Percentiles rank a stretch among this genome's conserved stretches.
Conservation (phyloP, 2,888 invertebrate genomes). For the Eupithecia pulchellata region DNA sequence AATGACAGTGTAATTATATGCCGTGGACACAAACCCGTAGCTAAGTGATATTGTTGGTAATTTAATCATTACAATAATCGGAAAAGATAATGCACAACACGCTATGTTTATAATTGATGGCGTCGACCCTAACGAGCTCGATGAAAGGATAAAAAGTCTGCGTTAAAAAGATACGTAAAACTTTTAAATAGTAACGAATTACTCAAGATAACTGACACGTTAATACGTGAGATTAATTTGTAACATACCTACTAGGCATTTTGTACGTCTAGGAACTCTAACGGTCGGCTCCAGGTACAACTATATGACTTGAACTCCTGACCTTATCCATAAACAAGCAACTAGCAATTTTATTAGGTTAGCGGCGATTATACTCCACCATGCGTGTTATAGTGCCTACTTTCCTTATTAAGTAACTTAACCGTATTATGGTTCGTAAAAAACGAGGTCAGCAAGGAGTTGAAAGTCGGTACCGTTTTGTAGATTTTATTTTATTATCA, state of each 20-base stretch:
- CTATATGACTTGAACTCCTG: conserved; percentile 56
- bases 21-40: conserved; percentile 62
- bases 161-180: conserved; percentile 11
- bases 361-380: conserved; percentile 47
- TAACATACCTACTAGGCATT: conserved; percentile 37
- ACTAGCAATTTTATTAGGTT: conserved; percentile 47
- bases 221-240: conserved; percentile 44
- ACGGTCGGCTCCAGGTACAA: conserved; percentile 45
- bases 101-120: conserved; percentile 47
- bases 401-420: conserved; percentile 45
- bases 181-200: conserved; percentile 22
- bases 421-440: conserved; percentile 45
- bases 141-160: conserved; percentile 31
- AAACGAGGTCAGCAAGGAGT: conserved; percentile 52
- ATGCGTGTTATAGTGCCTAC: conserved; percentile 48
- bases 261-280: conserved; percentile 39
- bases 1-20: conserved; percentile 60
- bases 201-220: conserved; percentile 37
- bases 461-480: conserved; percentile 47
- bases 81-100: conserved; percentile 59
- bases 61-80: conserved; percentile 69
- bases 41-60: conserved; percentile 66
- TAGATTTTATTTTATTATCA: conserved; percentile 43
- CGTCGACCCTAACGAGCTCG: conserved; percentile 48
- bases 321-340: conserved; percentile 54